Conservation (phyloP, 2,113 vertebrate species). For the Edolisoma coerulescens region DNA sequence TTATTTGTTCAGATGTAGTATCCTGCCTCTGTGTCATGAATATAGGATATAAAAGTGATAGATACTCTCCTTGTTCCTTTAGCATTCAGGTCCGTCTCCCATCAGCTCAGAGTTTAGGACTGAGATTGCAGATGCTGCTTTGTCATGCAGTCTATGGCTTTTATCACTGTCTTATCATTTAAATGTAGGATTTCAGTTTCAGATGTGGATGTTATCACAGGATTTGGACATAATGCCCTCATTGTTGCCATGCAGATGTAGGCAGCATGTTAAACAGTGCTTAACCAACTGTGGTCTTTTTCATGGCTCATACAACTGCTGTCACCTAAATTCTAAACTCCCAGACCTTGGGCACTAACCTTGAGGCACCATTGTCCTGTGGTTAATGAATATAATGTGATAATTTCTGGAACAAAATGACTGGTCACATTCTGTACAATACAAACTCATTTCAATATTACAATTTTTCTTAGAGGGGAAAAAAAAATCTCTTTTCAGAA, state of each 20-base stretch:
- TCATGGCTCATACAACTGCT: background rate
- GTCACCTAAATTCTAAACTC: background rate
- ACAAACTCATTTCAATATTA: background rate
- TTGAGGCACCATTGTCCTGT: background rate
- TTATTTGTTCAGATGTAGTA: background rate
- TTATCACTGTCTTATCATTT: background rate
- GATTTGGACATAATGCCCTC: conserved; percentile 2
- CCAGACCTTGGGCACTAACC: background rate
- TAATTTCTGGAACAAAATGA: background rate
- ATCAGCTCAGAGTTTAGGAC: background rate
- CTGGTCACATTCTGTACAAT: background rate
- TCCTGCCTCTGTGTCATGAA: background rate
- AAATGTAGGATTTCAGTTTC: background rate
- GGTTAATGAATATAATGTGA: background rate
- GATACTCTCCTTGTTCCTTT: background rate
- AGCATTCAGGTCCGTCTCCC: background rate
- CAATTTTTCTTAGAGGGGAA: background rate
- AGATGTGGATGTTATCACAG: background rate
- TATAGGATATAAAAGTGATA: background rate
- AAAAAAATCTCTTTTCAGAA: background rate
- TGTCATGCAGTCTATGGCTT: background rate
- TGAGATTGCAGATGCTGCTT: background rate
- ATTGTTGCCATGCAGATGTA: background rate
- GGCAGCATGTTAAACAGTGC: background rate
- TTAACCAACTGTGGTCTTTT: background rate